Percentiles rank a stretch among this genome's conserved stretches.
These are phyloP conservation scores for Pristionchus exspectatus DNA, from an alignment of 2,888 invertebrate species.

Conservation along the genomic window DNA sequence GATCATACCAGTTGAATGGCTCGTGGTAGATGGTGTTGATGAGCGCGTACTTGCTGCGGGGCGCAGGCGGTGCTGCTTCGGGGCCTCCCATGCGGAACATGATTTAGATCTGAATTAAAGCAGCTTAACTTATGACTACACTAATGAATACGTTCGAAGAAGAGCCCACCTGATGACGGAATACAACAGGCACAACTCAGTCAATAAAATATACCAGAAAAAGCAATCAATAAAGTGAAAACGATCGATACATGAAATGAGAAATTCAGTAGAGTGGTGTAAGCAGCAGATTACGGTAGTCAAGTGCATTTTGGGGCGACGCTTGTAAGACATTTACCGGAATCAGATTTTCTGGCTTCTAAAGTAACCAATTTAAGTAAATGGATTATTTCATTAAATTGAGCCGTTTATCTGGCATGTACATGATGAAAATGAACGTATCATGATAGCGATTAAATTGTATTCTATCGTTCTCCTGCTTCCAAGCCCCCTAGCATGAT, in stretches of 20 bases:
- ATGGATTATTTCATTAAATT: no score
- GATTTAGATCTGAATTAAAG: not conserved
- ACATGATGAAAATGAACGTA: no score
- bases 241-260: not conserved
- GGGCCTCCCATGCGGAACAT: conserved; percentile 52
- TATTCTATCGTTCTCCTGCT: no score
- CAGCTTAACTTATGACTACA: no score
- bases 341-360: not conserved
- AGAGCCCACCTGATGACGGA: not conserved
- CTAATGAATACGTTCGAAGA: not conserved
- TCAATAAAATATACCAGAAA: no score
- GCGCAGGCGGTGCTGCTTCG: conserved; percentile 34
- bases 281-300: not conserved
- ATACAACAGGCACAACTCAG: not conserved
- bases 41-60: conserved; percentile 53
- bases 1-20: conserved; percentile 56
- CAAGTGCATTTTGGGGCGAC: not conserved
- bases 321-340: not conserved
- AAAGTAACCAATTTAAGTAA: not conserved
- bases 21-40: conserved; percentile 53
- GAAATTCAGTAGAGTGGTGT: not conserved
- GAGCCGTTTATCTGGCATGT: no score
- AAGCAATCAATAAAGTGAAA: not conserved
- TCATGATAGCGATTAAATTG: no score
- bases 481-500: no score